These are phyloP conservation scores for Hirundichthys speculiger DNA, from an alignment of 2,113 vertebrate genomes.

Conservation along the genomic window DNA sequence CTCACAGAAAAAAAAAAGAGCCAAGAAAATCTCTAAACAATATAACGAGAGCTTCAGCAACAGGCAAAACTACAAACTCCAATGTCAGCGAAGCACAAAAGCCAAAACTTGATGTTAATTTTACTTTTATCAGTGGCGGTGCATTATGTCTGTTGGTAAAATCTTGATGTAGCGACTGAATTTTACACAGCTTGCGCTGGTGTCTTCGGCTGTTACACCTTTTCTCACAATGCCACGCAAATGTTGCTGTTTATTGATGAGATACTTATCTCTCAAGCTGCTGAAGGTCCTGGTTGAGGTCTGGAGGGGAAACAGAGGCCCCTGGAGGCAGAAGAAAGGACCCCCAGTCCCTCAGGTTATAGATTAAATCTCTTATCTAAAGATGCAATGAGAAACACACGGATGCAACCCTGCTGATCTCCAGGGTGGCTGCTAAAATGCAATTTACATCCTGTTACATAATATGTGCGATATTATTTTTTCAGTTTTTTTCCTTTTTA, in stretches of 20 bases:
- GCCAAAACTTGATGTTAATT: too few species aligned
- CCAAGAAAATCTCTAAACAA: too few species aligned
- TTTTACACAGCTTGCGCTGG: too few species aligned
- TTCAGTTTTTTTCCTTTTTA: slow-evolving; percentile 5
- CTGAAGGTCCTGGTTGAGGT: slow-evolving; percentile 33
- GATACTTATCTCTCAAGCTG: slow-evolving; percentile 73
- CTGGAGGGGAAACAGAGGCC: slow-evolving; percentile 26
- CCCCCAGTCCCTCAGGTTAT: slow-evolving; percentile 40
- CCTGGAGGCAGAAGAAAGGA: slow-evolving; percentile 13
- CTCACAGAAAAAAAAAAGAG: too few species aligned
- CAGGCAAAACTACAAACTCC: too few species aligned
- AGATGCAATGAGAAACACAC: slow-evolving; percentile 6
- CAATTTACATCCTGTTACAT: neutral
- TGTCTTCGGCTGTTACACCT: too few species aligned
- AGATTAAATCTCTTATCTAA: slow-evolving; percentile 47
- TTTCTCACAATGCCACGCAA: slow-evolving; percentile 50
- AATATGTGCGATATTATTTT: neutral
- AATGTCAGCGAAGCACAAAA: too few species aligned
- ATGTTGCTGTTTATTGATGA: slow-evolving; percentile 70
- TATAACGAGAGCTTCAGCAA: too few species aligned
- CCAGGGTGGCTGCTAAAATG: neutral
- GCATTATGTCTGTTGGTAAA: too few species aligned
- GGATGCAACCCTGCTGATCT: neutral
- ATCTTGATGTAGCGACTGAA: too few species aligned
- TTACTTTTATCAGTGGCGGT: too few species aligned